A percentile compares a stretch with the other conserved stretches of the same genome.
These are phyloP conservation scores for Nyctalus aviator DNA, from an alignment of 2,797 vertebrate species.

Conservation along the genomic window DNA sequence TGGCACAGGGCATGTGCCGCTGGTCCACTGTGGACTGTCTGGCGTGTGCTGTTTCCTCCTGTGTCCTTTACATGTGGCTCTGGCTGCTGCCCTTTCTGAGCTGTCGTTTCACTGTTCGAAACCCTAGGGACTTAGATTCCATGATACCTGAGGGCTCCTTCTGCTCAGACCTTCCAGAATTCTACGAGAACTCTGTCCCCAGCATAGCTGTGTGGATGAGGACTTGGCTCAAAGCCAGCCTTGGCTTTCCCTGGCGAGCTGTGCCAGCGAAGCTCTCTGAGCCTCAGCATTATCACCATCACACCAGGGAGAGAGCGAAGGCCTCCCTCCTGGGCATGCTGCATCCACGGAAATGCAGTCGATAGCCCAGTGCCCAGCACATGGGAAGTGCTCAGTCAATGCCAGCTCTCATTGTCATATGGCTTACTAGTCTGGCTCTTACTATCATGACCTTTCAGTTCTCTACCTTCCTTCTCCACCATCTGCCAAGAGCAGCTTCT, in stretches of 20 bases:
- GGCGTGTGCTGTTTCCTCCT: background rate
- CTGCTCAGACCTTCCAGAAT: background rate
- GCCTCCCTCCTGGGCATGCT: background rate
- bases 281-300: background rate
- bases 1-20: background rate
- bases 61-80: background rate
- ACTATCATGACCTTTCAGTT: background rate
- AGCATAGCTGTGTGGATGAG: background rate
- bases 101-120: background rate
- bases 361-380: background rate
- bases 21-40: background rate
- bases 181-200: background rate
- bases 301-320: background rate
- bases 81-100: background rate
- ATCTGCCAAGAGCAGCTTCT: background rate
- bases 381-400: background rate
- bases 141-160: background rate
- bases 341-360: background rate
- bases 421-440: background rate
- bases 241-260: background rate
- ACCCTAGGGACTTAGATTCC: background rate
- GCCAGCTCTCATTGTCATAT: background rate
- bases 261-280: slow-evolving; percentile 33
- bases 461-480: background rate
- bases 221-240: background rate